phyloP scores from a whole-genome alignment of 2,797 vertebrate species.

The Enteromius argenteus region DNA sequence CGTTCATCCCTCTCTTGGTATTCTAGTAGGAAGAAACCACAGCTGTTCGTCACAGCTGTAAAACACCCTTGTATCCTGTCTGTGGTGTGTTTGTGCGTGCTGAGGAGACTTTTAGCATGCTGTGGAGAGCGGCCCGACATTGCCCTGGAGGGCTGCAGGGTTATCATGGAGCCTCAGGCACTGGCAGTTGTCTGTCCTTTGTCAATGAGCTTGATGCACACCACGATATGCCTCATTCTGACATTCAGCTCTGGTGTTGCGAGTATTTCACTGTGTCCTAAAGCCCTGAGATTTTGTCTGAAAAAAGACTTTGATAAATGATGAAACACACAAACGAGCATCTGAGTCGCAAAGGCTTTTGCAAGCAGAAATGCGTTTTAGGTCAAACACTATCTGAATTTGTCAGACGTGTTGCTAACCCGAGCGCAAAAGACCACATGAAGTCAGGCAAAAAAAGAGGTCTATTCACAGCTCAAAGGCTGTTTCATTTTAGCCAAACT shows the following conservation, averaged over 20 bases:
- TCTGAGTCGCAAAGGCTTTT: background rate
- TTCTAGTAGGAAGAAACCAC: slow-evolving; percentile 25
- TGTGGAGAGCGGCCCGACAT: background rate
- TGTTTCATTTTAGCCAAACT: background rate
- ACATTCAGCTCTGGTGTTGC: slow-evolving; percentile 22
- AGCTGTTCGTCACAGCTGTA: slow-evolving; percentile 11
- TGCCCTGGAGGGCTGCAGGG: slow-evolving; percentile 22
- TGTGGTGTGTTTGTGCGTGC: slow-evolving; percentile 15
- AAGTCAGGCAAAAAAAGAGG: background rate
- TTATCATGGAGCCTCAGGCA: slow-evolving; percentile 25
- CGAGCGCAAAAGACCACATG: background rate
- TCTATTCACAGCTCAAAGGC: background rate
- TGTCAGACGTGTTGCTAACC: background rate
- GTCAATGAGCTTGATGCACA: slow-evolving; percentile 38
- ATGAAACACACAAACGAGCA: background rate
- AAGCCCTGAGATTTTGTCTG: background rate
- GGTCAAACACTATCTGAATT: background rate
- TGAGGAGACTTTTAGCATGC: background rate
- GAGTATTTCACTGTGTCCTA: background rate
- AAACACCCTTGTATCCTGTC: background rate
- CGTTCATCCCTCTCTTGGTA: slow-evolving; percentile 35
- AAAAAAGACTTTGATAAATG: background rate
- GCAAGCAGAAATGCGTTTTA: background rate
- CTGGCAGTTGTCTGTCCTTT: slow-evolving; percentile 24
- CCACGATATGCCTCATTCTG: slow-evolving; percentile 13